Evolutionary conservation across 2,113 vertebrate species (phyloP).

Genomic region (Manacus vitellinus): DNA sequence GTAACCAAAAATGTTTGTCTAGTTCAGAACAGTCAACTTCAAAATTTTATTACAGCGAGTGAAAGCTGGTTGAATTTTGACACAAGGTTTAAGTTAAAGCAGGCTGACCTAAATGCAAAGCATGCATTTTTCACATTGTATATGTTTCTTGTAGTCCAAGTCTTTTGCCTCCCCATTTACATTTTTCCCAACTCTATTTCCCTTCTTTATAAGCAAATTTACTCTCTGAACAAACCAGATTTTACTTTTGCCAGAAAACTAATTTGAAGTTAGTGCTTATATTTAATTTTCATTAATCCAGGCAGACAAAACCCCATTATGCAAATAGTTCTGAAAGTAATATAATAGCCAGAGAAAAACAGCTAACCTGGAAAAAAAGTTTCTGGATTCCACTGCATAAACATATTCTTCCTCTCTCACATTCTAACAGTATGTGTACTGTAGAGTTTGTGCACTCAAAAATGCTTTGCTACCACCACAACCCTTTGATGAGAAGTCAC

Average conservation of each 20-base stretch:
- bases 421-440: neutral
- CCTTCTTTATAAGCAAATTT: neutral
- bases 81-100: neutral
- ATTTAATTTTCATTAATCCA: conserved; percentile 1
- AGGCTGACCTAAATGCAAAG: neutral
- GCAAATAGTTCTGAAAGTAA: neutral
- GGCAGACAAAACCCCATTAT: neutral
- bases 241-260: neutral
- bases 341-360: neutral
- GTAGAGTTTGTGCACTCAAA: neutral
- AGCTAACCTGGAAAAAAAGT: neutral
- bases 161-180: neutral
- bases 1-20: neutral
- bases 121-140: neutral
- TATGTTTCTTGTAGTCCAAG: neutral
- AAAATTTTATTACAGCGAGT: neutral
- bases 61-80: neutral
- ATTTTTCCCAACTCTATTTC: neutral
- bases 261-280: neutral
- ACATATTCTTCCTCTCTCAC: neutral
- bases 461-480: neutral
- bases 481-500: neutral
- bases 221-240: neutral
- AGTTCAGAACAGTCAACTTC: neutral
- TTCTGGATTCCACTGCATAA: neutral